Base-by-base conservation (phyloP, 1,140 invertebrate genomes). In the Delia radicum region DNA sequence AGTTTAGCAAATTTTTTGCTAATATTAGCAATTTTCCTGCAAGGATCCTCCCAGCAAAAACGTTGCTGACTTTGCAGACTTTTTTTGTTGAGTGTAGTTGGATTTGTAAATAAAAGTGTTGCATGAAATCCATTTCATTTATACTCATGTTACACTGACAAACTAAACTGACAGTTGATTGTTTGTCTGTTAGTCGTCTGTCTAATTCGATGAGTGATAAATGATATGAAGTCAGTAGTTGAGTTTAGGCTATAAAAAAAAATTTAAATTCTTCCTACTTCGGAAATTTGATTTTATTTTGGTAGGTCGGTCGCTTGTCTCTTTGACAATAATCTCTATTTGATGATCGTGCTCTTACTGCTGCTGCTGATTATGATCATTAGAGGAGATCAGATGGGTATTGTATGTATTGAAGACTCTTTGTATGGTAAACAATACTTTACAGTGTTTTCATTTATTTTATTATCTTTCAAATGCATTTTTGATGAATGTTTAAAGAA, bases 181-280 rank as follows among this genome's bases (percentile, higher is more conserved):
- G 37, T 5, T 15, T 42, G 37, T 42, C 37, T 42, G 37, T 15
- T 15, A 15, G 37, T 42, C 37, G 12, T 42, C 48, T 55, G 48
- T 55, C 18, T 55, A 55, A n/a, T 55, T 55, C 48, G n/a, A 6
- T 55, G 18, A 55, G 48, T 55, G 48, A 55, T 55, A 55, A 55
- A 21, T 55, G 48, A 55, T 55, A 55, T 55, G 24, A 55, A 31
- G 65, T 69, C 65, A 21, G 65, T 69, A 69, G 65, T 33, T 28
- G 63, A 63, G 27, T 67, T 42, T 42, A n/a, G n/a, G 37, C n/a
- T n/a, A n/a, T 42, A 42, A 15, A 15, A 42, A 42, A 42, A n/a
- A 33, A 31, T 29, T 26, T 26, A 26, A 3, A 29, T 69, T 69
- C 21, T 69, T 21, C 18, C 24, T 26, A 37, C 29, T 21, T 33